phyloP scores from a whole-genome alignment of 2,888 invertebrate species.

The Torymus aiolomorphi region DNA sequence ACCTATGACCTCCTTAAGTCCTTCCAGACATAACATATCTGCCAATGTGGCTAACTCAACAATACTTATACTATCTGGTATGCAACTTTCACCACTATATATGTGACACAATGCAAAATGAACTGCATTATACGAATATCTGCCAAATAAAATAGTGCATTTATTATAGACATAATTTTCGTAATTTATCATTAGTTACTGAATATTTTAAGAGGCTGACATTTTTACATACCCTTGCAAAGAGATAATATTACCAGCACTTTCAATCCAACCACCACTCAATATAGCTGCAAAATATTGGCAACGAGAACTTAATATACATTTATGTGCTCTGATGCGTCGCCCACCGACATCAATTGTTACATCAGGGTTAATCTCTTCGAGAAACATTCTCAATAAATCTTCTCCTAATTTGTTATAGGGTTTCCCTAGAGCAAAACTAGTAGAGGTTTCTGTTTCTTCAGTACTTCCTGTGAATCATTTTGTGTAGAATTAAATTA shows the following conservation, averaged over 20 bases:
- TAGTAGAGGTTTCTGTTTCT: conserved; percentile 76
- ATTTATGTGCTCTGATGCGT: conserved; percentile 92
- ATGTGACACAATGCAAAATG: conserved; percentile 95
- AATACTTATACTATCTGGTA: conserved; percentile 90
- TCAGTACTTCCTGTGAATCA: conserved; percentile 71
- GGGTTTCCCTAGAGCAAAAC: conserved; percentile 71
- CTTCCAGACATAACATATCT: conserved; percentile 93
- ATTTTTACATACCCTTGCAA: conserved; percentile 82
- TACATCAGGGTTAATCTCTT: conserved; percentile 93
- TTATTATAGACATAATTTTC: not conserved
- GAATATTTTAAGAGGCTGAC: not conserved
- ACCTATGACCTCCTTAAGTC: conserved; percentile 93
- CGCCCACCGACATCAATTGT: conserved; percentile 89
- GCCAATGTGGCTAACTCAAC: conserved; percentile 92
- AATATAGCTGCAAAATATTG: conserved; percentile 95
- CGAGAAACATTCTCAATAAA: conserved; percentile 91
- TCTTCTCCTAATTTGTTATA: conserved; percentile 86
- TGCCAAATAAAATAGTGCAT: conserved; percentile 65
- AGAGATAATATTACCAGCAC: conserved; percentile 88
- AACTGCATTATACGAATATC: conserved; percentile 89
- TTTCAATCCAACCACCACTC: conserved; percentile 90
- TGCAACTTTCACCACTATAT: conserved; percentile 93
- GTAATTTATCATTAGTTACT: not conserved
- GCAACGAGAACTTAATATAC: conserved; percentile 92
- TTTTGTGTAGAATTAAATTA: too few species aligned